Base-by-base conservation (phyloP, 2,113 vertebrate genomes). In the Amphiprion percula region DNA sequence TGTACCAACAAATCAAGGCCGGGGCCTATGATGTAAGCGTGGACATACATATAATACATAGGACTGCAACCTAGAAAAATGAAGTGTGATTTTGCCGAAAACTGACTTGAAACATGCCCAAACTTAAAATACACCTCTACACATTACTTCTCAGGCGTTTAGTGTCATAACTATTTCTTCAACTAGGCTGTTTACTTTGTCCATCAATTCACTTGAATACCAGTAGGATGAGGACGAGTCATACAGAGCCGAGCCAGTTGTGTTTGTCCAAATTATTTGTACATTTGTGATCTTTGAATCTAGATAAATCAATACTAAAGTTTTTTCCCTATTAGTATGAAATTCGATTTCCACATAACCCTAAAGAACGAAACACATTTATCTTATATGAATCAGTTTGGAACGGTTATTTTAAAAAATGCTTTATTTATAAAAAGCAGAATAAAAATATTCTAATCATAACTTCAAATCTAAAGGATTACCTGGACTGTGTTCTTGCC, bases 1-100 rank as follows among this genome's bases (percentile, higher is more conserved):
- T 99, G 44, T 99, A 99, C 70, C 97, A 99, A 90, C 97, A 99
- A 89, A 99, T 99, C 91, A 99, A 99, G 89, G 97, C 97, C 75
- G 97, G 97, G 68, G 97, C 97, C 61, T 99, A 99, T 75, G 97
- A 99, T 85, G 97, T 99, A 94, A 74, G 96, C 91, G 15, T 46
- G 44, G 21, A 41, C 37, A 56, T 3, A 58, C 24, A 56, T 3
- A 58, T 16, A 16, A 5, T 30, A 46, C 23, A 71, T 12, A 24
- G 12, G 4, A 15, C 41, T 44, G 11, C 2, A 61, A 65, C 33
- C 7, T 9, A 17, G 55, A 63, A 54, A 11, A 28, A 30, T 5
- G 0, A 39, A 49, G 2, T 26, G 26, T 26, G 26, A 26, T 26
- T 71, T 49, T 19, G 37, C 52, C 12, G 1, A 73, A 21, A 59